Base-by-base conservation (phyloP, 2,113 vertebrate species). In the Empidonax alnorum region DNA sequence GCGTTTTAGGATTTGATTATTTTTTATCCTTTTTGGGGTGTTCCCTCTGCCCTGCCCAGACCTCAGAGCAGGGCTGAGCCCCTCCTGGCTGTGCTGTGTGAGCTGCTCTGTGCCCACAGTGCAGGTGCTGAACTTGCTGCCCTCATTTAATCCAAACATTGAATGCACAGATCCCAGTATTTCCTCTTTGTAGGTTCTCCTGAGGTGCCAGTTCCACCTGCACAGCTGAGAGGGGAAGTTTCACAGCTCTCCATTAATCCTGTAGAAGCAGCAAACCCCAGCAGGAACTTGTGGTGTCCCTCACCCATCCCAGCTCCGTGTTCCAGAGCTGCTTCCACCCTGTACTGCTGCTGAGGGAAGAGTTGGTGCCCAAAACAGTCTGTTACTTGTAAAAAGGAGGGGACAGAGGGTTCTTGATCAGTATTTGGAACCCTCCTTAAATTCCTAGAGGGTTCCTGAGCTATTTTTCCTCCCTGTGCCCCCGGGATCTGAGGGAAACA, bases 301-400 rank as follows among this genome's bases (percentile, higher is more conserved):
- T 71, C 24, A 2, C 1, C 1, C 30, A 42, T 20, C 41, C 33
- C 69, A 5, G 14, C 33, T 50, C 49, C 1, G 0, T 33, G 37
- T 37, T 37, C 49, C 0, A 0, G 33, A 19, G 10, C 1, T 65
- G 42, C 33, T 35, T 15, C 56, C 56, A 59, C 56, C n/a, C n/a
- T 16, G n/a, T 35, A 22, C 17, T 67, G 37, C 52, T 72, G 8
- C 47, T 21, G 33, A 13, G 31, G 44, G 18, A 52, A 28, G 69
- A 33, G 44, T 15, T 13, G 30, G 25, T 58, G 72, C n/a, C 49
- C 33, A 39, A 63, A 33, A 2, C 37, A 27, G 1, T 4, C 20
- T 41, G 39, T 58, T 47, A 8, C 21, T 5, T 69, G 39, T 16
- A 10, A 14, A 23, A 14, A 41, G 37, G 35, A 44, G 22, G 16